Evolutionary conservation across 2,113 vertebrate species (phyloP).

Genomic region (Rhinopomastus cyanomelas): DNA sequence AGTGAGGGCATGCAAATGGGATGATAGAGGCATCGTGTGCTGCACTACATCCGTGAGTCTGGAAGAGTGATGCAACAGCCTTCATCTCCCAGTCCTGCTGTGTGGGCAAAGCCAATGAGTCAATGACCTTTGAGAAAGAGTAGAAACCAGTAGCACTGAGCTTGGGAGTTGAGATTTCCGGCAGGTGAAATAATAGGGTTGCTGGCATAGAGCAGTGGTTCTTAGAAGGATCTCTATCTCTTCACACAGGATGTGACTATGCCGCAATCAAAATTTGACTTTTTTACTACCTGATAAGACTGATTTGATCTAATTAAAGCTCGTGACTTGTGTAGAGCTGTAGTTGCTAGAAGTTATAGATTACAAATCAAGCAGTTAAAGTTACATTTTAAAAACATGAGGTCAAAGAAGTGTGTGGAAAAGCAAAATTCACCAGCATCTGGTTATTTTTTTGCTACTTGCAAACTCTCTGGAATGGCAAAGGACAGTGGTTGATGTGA

Average conservation of each 20-base stretch:
- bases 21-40: background rate
- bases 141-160: background rate
- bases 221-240: background rate
- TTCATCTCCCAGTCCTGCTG: background rate
- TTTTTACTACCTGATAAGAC: background rate
- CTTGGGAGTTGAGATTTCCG: background rate
- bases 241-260: conserved; percentile 10
- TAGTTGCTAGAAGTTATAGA: background rate
- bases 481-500: background rate
- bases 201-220: background rate
- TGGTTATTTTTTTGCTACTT: background rate
- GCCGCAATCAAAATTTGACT: background rate
- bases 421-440: background rate
- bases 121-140: background rate
- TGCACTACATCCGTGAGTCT: background rate
- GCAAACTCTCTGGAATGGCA: background rate
- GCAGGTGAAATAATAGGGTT: background rate
- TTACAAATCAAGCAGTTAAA: background rate
- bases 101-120: background rate
- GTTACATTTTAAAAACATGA: background rate
- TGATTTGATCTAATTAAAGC: background rate
- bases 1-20: background rate
- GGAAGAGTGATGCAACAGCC: conserved; percentile 1
- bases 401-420: background rate
- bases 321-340: background rate